Base-by-base conservation (phyloP, 2,797 vertebrate species). In the Trichosurus vulpecula region DNA sequence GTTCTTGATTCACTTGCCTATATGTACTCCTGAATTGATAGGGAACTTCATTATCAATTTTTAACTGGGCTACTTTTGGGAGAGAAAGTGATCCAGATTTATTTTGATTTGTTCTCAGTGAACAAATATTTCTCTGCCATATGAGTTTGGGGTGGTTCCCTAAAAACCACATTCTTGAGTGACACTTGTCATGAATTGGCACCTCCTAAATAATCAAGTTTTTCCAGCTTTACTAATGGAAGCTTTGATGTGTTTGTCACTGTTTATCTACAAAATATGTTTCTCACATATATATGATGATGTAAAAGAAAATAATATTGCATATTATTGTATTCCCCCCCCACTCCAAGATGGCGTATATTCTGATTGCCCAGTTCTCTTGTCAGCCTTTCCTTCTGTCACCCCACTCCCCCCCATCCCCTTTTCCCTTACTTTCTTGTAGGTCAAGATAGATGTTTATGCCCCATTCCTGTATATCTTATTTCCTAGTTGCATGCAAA, bases 11-110 rank as follows among this genome's bases (percentile, higher is more conserved):
- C 87, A 11, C 25, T 87, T 89, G 30, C 89, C 22, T 10, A 10
- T 93, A 4, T 58, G 27, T 81, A 95, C 91, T 92, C n/a, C 51
- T 91, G 22, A 94, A 41, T 95, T 94, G 51, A 92, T 95, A 91
- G 52, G 92, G n/a, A 31, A 94, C 93, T 91, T 93, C 53, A 95
- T 52, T 4, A 53, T 14, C 81, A 52, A 47, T 94, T 97, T 52
- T 95, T 51, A 94, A 4, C 91, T 92, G 93, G 52, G 27, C 55
- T 94, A 81, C 22, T 54, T 61, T 95, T 0, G 91, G 53, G 14
- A n/a, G 25, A 61, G 27, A 96, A 22, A 94, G 31, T 94, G 51
- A 57, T 91, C 90, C 27, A 58, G 54, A 91, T 31, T 96, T 94
- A 41, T 74, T 74, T 74, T 74, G 61, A n/a, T 5, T n/a, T n/a